Evolutionary conservation across 1,140 invertebrate genomes (phyloP).

Genomic region (Brachionus paranguensis): DNA sequence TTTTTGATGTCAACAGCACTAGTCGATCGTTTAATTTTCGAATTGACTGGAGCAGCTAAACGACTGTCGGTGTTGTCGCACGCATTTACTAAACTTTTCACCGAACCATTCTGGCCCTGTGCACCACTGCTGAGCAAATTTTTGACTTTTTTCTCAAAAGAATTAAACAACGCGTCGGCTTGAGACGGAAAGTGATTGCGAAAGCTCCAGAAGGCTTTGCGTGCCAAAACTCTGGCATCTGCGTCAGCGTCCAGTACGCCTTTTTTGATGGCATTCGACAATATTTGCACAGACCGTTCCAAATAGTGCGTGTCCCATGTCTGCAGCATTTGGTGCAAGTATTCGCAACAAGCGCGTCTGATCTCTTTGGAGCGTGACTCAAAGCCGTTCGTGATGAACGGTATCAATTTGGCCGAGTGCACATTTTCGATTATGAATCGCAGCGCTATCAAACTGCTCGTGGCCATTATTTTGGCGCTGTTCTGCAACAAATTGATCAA

Average conservation of each 20-base stretch:
- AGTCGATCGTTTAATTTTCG: slow-evolving; percentile 65
- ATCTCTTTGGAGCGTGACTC: slow-evolving; percentile 84
- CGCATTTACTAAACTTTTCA: background rate
- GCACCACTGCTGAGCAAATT: slow-evolving; percentile 50
- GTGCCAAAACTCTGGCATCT: slow-evolving; percentile 65
- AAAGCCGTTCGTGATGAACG: background rate
- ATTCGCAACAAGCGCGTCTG: slow-evolving; percentile 67
- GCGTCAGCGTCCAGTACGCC: slow-evolving; percentile 85
- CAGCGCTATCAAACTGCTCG: slow-evolving; percentile 76
- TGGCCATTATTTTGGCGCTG: slow-evolving; percentile 89
- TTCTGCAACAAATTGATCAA: slow-evolving; percentile 88
- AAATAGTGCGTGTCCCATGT: slow-evolving; percentile 74
- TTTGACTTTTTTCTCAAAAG: slow-evolving; percentile 76
- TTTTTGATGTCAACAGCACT: slow-evolving; percentile 78
- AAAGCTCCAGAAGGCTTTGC: slow-evolving; percentile 77
- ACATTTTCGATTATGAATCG: slow-evolving; percentile 74
- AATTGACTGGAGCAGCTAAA: background rate
- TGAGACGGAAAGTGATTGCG: slow-evolving; percentile 80
- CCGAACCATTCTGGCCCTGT: background rate
- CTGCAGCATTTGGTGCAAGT: slow-evolving; percentile 73
- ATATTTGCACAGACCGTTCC: slow-evolving; percentile 69
- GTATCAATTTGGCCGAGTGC: background rate
- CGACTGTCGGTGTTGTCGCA: slow-evolving; percentile 3
- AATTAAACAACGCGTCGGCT: slow-evolving; percentile 74
- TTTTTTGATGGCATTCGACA: slow-evolving; percentile 78